phyloP scores from a whole-genome alignment of 2,113 vertebrate genomes.

The Rafetus swinhoei region DNA sequence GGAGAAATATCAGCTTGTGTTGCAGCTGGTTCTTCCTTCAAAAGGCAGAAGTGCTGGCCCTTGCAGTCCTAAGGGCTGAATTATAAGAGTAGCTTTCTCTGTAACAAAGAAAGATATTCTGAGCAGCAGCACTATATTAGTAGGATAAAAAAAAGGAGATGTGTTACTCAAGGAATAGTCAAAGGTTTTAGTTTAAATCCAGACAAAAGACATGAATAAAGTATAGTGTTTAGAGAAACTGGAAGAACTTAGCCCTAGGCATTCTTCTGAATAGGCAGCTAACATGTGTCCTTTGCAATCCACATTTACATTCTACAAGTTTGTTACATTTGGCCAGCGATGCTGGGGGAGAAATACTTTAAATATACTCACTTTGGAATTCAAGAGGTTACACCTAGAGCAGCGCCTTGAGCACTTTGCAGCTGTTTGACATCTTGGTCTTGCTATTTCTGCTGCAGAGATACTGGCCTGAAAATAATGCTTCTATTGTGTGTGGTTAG shows the following conservation, averaged over 20 bases:
- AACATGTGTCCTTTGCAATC: background rate
- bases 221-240: background rate
- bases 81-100: background rate
- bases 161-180: background rate
- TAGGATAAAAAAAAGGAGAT: background rate
- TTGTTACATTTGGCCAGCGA: background rate
- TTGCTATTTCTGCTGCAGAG: background rate
- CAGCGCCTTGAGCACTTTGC: background rate
- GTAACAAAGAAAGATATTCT: background rate
- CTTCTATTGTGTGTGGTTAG: background rate
- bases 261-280: background rate
- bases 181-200: background rate
- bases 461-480: background rate
- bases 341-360: background rate
- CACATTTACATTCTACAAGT: background rate
- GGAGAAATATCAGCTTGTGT: background rate
- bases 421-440: background rate
- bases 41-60: background rate
- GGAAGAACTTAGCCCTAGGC: background rate
- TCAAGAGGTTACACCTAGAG: background rate
- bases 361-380: background rate
- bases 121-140: background rate
- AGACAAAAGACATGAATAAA: background rate
- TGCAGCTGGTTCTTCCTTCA: slow-evolving; percentile 23
- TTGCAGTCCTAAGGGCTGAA: background rate